Conservation (phyloP, 2,888 invertebrate genomes). For the Ophion ventricosus region DNA sequence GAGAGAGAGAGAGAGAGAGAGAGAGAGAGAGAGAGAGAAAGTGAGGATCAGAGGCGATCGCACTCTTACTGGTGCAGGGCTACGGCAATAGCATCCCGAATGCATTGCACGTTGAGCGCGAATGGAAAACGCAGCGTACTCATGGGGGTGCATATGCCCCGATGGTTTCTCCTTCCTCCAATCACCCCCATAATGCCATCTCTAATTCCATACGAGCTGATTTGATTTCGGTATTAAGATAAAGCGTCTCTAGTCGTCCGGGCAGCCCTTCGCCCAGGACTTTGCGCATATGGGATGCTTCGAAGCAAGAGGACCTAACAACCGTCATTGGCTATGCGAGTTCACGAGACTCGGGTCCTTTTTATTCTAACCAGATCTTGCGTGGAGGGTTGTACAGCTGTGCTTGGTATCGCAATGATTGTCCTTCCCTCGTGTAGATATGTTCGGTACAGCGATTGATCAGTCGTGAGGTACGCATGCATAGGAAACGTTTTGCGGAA, state of each 20-base stretch:
- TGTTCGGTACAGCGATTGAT: too few relatives aligned
- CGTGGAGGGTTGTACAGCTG: neutral
- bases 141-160: conserved; percentile 80
- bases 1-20: conserved; percentile 29
- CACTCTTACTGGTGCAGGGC: neutral
- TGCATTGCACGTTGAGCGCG: conserved; percentile 39
- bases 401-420: neutral
- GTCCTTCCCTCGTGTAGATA: neutral
- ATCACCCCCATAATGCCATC: conserved; percentile 80
- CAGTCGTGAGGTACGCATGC: too few relatives aligned
- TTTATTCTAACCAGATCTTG: neutral
- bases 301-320: neutral
- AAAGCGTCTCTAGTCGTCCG: conserved; percentile 74
- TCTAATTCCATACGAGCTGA: conserved; percentile 83
- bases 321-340: neutral
- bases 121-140: conserved; percentile 60
- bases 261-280: conserved; percentile 14
- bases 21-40: conserved; percentile 25
- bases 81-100: conserved; percentile 24
- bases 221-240: conserved; percentile 83
- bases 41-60: neutral
- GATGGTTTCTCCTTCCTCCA: conserved; percentile 73
- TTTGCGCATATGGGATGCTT: neutral
- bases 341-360: too few relatives aligned
- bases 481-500: too few relatives aligned